Conservation (phyloP, 2,113 vertebrate species). For the Colaptes auratus region DNA sequence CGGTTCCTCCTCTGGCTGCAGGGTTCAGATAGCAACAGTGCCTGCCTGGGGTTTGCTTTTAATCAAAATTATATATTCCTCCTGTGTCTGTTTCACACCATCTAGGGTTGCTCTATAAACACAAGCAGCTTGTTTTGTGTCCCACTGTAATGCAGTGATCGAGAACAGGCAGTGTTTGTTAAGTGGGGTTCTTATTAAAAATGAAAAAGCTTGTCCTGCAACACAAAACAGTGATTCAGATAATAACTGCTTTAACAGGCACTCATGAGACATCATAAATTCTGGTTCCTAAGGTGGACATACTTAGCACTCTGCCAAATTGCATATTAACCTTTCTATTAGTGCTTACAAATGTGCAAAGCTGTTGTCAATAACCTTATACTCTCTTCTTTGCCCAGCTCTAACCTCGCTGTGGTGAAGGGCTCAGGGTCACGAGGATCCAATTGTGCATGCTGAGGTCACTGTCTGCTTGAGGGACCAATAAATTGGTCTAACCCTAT, state of each 20-base stretch:
- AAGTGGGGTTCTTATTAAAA: neutral
- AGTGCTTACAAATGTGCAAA: neutral
- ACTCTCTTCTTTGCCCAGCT: neutral
- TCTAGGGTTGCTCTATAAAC: neutral
- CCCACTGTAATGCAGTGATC: neutral
- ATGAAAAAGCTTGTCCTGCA: neutral
- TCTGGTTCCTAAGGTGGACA: neutral
- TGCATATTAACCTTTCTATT: neutral
- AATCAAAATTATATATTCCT: neutral
- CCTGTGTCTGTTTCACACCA: neutral
- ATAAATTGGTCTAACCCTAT: neutral
- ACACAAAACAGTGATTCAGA: neutral
- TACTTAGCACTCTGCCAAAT: neutral
- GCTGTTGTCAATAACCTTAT: constrained; percentile 39
- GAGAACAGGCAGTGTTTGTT: neutral
- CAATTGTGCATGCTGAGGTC: neutral
- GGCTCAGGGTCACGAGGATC: neutral
- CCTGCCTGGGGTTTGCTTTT: neutral
- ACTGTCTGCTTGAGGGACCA: neutral
- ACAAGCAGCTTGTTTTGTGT: neutral
- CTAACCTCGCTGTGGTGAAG: neutral
- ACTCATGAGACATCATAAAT: neutral
- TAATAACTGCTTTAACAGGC: neutral
- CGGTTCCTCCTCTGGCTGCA: fast-evolving
- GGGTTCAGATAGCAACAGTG: neutral